Base-by-base conservation (phyloP, 2,113 vertebrate species). In the Physeter macrocephalus region DNA sequence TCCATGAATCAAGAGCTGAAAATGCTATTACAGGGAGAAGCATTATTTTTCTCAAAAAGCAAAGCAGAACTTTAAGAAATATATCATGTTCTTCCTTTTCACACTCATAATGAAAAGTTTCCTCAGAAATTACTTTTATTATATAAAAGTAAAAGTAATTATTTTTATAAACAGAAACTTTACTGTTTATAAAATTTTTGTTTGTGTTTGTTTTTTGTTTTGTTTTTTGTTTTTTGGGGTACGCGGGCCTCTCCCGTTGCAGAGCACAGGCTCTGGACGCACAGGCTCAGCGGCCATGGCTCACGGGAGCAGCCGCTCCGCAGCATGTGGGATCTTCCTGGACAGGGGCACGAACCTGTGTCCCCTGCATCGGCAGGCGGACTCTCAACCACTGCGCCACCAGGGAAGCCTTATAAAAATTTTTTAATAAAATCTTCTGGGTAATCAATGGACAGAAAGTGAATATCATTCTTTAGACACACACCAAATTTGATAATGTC, bases 401-500 rank as follows among this genome's bases (percentile, higher is more conserved):
- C n/a, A n/a, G n/a, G n/a, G n/a, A n/a, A n/a, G n/a, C n/a, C n/a
- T 74, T 25, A 88, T 94, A 91, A 91, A 92, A 94, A 77, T 29
- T 46, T 52, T 62, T 46, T 77, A 43, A 57, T 94, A 69, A 88
- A 69, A 67, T 92, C 86, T 10, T 91, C 49, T 88, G n/a, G 4
- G 8, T 84, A n/a, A 36, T 61, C 57, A 84, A 0, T 43, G 57
- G 49, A 43, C 34, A 74, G 25, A 89, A 84, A 88, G 43, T 71
- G 34, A 71, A 20, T 88, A 90, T 34, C 18, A 39, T 78, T 93
- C 61, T 93, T 95, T 62, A 93, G 31, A 52, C 31, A 49, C 21
- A 89, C 21, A 27, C 8, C 81, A 67, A 25, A 64, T 93, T 62
- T 90, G 52, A 27, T 59, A 29, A 7, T 91, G 36, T 34, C 18